A percentile compares a stretch with the other conserved stretches of the same genome.
Conservation (phyloP, 2,797 vertebrate genomes). For the Melanotaenia maccullochi region DNA sequence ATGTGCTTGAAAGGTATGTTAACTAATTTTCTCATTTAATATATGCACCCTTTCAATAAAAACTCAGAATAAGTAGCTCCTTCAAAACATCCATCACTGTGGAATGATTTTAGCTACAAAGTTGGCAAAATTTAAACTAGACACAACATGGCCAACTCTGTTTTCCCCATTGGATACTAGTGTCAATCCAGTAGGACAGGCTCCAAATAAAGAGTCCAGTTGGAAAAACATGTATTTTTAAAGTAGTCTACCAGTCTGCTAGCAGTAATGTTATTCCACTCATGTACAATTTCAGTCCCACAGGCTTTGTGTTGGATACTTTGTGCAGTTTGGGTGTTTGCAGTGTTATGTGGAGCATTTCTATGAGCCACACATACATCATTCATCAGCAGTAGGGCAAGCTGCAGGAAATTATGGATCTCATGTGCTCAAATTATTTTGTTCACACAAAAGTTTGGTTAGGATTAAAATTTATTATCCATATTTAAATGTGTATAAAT, state of each 20-base stretch:
- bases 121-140: neutral
- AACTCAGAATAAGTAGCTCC: neutral
- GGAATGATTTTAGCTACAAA: conserved; percentile 15
- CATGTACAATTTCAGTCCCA: conserved; percentile 45
- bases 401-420: conserved; percentile 40
- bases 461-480: conserved; percentile 42
- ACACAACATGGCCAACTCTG: conserved; percentile 5
- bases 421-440: conserved; percentile 38
- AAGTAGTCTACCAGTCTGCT: conserved; percentile 48
- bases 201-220: conserved; percentile 49
- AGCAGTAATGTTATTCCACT: conserved; percentile 51
- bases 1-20: conserved; percentile 3
- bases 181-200: conserved; percentile 29
- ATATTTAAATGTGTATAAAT: conserved; percentile 44
- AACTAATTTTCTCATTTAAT: conserved; percentile 12
- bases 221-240: conserved; percentile 56
- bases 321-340: conserved; percentile 39
- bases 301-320: conserved; percentile 46
- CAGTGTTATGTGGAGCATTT: conserved; percentile 39
- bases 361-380: conserved; percentile 22
- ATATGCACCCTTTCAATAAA: conserved; percentile 11
- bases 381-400: conserved; percentile 27
- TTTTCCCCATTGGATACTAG: conserved; percentile 8
- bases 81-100: conserved; percentile 3
- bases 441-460: conserved; percentile 4